These are phyloP conservation scores for Lipophrys pholis DNA, from an alignment of 2,113 vertebrate genomes.

Conservation along the genomic window DNA sequence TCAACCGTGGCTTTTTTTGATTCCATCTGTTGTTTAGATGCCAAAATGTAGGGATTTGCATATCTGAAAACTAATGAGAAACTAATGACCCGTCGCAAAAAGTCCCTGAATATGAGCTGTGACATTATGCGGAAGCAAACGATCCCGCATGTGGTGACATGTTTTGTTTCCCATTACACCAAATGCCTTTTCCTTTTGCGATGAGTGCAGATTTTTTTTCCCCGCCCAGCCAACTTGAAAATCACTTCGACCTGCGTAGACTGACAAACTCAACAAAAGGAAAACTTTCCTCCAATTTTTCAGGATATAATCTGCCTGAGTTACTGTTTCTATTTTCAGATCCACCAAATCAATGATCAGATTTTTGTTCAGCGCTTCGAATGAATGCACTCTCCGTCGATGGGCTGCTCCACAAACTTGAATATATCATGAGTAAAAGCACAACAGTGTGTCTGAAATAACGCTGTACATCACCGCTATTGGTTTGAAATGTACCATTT, in stretches of 20 bases:
- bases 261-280: not conserved
- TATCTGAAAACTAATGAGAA: conserved; percentile 74
- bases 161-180: conserved; percentile 63
- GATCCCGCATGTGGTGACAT: conserved; percentile 38
- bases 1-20: conserved; percentile 51
- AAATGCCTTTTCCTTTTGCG: conserved; percentile 56
- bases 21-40: conserved; percentile 71
- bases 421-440: no score
- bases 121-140: conserved; percentile 65
- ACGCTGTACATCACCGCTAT: no score
- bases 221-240: conserved; percentile 36
- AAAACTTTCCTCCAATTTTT: conserved; percentile 13
- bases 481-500: no score
- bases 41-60: conserved; percentile 62
- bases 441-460: no score
- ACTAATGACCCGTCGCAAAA: conserved; percentile 72
- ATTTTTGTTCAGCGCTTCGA: not conserved
- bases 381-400: no score
- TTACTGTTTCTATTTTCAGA: not conserved
- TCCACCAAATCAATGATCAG: not conserved
- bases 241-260: conserved; percentile 30
- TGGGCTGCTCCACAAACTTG: no score
- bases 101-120: conserved; percentile 56
- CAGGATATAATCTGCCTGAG: not conserved
- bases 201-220: conserved; percentile 37